Percentiles rank a stretch among this genome's conserved stretches.
phyloP scores from a whole-genome alignment of 2,113 vertebrate genomes.

The Archocentrus centrarchus region DNA sequence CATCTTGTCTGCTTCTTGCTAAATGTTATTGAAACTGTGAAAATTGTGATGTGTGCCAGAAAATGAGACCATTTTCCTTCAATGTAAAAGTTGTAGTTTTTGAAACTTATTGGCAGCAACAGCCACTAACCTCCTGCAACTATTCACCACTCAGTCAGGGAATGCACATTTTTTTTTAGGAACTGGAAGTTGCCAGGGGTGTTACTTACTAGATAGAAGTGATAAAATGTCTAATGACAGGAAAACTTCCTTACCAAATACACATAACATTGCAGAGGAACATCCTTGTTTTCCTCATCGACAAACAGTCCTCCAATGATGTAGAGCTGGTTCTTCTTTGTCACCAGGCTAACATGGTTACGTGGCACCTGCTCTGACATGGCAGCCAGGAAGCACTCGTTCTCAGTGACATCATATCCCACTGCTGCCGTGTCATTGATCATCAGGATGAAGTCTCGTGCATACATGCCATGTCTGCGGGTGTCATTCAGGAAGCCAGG shows the following conservation, averaged over 20 bases:
- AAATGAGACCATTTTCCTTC: background rate
- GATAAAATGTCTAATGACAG: background rate
- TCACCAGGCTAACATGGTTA: conserved; percentile 93
- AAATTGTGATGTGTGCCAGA: background rate
- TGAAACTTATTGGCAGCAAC: background rate
- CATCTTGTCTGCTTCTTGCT: background rate
- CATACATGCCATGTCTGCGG: conserved; percentile 92
- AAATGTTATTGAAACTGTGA: background rate
- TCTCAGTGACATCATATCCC: conserved; percentile 94
- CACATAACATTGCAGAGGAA: conserved; percentile 94
- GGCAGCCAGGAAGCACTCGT: conserved; percentile 94
- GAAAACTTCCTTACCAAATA: conserved; percentile 84
- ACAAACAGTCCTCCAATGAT: conserved; percentile 94
- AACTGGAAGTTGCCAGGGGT: background rate
- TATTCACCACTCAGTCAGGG: background rate
- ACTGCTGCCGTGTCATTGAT: conserved; percentile 95
- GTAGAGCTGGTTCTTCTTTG: conserved; percentile 89
- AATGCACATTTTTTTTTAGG: background rate
- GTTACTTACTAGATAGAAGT: background rate
- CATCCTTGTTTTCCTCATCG: conserved; percentile 95
- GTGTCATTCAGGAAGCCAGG: conserved; percentile 95
- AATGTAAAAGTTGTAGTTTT: background rate
- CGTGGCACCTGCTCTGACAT: conserved; percentile 95
- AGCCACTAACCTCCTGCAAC: background rate
- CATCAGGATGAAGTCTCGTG: conserved; percentile 92